Conservation (phyloP, 2,888 invertebrate genomes). For the Selenia dentaria region DNA sequence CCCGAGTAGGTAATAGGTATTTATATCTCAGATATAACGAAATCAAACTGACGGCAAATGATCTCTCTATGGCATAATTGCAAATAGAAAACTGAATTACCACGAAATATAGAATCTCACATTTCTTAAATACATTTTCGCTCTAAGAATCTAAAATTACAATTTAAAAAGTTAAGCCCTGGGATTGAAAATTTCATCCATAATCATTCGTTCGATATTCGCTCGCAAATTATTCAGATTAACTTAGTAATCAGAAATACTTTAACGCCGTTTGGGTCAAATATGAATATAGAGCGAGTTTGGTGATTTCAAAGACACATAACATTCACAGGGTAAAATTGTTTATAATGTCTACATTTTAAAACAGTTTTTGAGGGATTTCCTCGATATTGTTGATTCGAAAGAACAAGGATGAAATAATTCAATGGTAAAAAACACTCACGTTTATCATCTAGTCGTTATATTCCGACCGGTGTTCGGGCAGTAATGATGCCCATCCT, state of each 20-base stretch:
- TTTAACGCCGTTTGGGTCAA: constrained; percentile 1
- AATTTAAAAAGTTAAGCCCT: not conserved
- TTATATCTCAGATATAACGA: constrained; percentile 23
- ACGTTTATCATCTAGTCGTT: too few relatives aligned
- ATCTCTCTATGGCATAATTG: constrained; percentile 20
- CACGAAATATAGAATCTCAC: constrained; percentile 20
- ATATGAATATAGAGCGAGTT: constrained; percentile 6
- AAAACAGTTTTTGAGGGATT: too few relatives aligned
- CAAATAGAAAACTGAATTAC: constrained; percentile 26
- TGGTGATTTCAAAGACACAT: not conserved
- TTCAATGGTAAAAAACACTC: too few relatives aligned
- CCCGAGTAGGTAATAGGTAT: too few relatives aligned
- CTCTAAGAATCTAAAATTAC: constrained; percentile 4
- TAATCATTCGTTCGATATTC: too few relatives aligned
- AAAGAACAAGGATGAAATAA: too few relatives aligned
- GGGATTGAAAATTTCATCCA: constrained; percentile 18
- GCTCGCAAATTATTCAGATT: constrained; percentile 19
- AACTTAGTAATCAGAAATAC: constrained; percentile 10
- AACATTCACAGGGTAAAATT: too few relatives aligned
- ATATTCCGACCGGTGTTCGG: too few relatives aligned
- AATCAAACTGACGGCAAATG: constrained; percentile 31
- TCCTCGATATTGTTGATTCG: too few relatives aligned
- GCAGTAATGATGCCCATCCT: too few relatives aligned
- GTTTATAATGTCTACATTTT: too few relatives aligned
- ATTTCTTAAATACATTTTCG: constrained; percentile 10